Evolutionary conservation across 1,140 invertebrate species (phyloP).

Genomic region (Carposina sasakii): DNA sequence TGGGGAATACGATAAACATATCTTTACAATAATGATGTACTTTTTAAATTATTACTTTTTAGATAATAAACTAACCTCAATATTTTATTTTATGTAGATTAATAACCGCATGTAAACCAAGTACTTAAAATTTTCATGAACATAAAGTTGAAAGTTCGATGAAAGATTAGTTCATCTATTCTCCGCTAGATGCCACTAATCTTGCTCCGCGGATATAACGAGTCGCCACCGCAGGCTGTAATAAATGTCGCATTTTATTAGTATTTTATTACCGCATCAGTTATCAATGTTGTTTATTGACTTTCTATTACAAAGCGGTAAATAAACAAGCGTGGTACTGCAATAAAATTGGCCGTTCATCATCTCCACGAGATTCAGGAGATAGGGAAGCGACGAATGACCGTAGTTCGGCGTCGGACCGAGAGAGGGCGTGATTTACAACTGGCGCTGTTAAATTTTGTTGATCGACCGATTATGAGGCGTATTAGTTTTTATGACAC

Average conservation of each 20-base stretch:
- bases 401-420: slow-evolving; percentile 33
- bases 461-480: slow-evolving; percentile 41
- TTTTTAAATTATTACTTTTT: too few species aligned
- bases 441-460: slow-evolving; percentile 39
- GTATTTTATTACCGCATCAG: slow-evolving; percentile 34
- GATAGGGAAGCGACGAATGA: slow-evolving; percentile 44
- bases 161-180: slow-evolving; percentile 31
- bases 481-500: slow-evolving; percentile 41
- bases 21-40: too few species aligned
- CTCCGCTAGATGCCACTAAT: slow-evolving; percentile 48
- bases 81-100: too few species aligned
- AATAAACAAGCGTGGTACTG: slow-evolving; percentile 42
- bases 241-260: slow-evolving; percentile 39
- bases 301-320: slow-evolving; percentile 47
- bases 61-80: too few species aligned
- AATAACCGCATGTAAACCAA: not conserved
- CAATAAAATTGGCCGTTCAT: slow-evolving; percentile 52
- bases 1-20: too few species aligned
- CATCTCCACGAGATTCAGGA: slow-evolving; percentile 44
- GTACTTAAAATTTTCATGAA: too few species aligned
- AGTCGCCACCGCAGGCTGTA: slow-evolving; percentile 19
- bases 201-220: too few species aligned
- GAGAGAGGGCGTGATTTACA: slow-evolving; percentile 55
- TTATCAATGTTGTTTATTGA: slow-evolving; percentile 44
- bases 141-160: not conserved